Evolutionary conservation across 2,113 vertebrate species (phyloP), one percentile per base, ranked within the genome.

Genomic region (Vidua macroura): DNA sequence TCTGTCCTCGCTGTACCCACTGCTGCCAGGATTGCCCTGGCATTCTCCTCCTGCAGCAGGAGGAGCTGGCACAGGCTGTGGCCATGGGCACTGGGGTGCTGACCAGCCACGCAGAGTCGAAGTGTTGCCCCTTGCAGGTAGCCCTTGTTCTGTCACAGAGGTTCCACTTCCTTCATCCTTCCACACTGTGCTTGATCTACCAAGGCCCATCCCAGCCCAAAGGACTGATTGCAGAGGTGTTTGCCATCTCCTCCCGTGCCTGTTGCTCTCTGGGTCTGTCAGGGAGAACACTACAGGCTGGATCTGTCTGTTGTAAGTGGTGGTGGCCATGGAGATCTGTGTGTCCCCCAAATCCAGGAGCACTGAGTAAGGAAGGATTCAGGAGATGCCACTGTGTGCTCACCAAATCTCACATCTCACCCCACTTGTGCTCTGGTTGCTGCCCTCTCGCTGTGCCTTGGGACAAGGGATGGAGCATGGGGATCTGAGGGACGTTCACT

Each of bases 41-140:
- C 63, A 51, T 7, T 83, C 10, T 1, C 33, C 78, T 75, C 30
- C 58, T 39, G 75, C 25, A 6, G 28, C 8, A 1, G 51, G 41
- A 69, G 86, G 49, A 44, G 73, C 80, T 43, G 90, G 59, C 43
- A 13, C 25, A 18, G 22, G 28, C 85, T 9, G 24, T 59, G 73
- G 15, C 60, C 1, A 0, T 15, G 44, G 30, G 59, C 67, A 8
- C 75, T 1, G 1, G 20, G 39, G 7, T 43, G 46, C 7, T 85
- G 67, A 13, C 7, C 0, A 0, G 31, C 22, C 25, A 0, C 13
- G 1, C 11, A 2, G 17, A 13, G 22, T 17, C 18, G 46, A 43
- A 69, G 75, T 2, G 0, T 20, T 21, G 24, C 46, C 16, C 7
- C 0, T 11, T 10, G 56, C 58, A 30, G 27, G 43, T 18, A 8